Percentiles rank a stretch among this genome's conserved stretches.
These are phyloP conservation scores for Piscicola geometra DNA, from an alignment of 2,888 invertebrate genomes.

Conservation along the genomic window DNA sequence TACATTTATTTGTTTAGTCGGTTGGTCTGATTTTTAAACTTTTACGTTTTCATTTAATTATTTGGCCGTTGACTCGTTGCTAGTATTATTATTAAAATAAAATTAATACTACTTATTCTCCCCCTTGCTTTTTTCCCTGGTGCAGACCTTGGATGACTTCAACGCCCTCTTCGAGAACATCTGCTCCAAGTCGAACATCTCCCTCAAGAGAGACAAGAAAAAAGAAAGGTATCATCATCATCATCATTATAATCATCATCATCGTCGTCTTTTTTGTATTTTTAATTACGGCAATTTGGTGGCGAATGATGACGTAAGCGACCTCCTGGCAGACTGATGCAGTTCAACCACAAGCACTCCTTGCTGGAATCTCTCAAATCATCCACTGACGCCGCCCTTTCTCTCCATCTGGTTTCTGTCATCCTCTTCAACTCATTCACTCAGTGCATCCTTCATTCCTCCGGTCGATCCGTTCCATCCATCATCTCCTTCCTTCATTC, in stretches of 20 bases:
- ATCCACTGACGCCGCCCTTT: conserved; percentile 52
- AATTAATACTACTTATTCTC: neutral
- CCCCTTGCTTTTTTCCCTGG: too few species aligned
- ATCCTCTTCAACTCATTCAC: conserved; percentile 76
- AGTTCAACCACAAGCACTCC: conserved; percentile 75
- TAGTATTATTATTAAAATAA: neutral
- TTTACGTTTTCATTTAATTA: too few species aligned
- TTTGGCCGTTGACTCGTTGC: too few species aligned
- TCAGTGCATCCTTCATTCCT: conserved; percentile 80
- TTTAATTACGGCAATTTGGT: neutral
- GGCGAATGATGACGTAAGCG: neutral
- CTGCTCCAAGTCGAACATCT: conserved; percentile 59
- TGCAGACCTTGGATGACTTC: conserved; percentile 67
- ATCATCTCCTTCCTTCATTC: conserved; percentile 70
- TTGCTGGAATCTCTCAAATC: conserved; percentile 70
- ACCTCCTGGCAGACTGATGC: conserved; percentile 62
- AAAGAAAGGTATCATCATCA: conserved; percentile 69
- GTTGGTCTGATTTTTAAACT: too few species aligned
- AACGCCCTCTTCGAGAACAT: conserved; percentile 69
- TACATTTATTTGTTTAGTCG: too few species aligned
- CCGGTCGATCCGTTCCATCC: conserved; percentile 83
- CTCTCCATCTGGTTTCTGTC: conserved; percentile 51
- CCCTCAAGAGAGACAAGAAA: conserved; percentile 82
- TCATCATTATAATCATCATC: too few species aligned
- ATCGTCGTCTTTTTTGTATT: neutral